Base-by-base conservation (phyloP, 2,113 vertebrate species). In the Dipodomys merriami region DNA sequence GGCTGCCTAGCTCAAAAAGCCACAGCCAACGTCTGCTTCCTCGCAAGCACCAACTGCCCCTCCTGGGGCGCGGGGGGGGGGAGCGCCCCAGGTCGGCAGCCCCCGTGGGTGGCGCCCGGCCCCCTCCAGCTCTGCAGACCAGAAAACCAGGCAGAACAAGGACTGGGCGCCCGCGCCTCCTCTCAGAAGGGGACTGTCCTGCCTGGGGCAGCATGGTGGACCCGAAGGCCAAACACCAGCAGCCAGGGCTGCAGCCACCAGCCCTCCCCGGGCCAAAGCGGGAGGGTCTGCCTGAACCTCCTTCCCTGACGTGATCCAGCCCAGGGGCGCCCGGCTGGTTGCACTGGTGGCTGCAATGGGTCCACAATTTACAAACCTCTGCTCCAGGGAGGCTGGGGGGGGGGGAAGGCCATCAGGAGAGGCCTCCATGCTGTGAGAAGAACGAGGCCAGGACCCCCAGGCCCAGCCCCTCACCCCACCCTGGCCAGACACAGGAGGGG, bases 191-290 rank as follows among this genome's bases (percentile, higher is more conserved):
- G 89, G 94, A 95, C 88, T 33, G 23, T 64, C 65, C 95, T 97
- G 97, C 97, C 97, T 96, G 96, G 87, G 12, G 2, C 95, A n/a
- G 96, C 97, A 97, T 97, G 97, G 97, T 74, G 64, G 94, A 65
- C 90, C 81, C 7, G 13, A 72, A 22, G 6, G 1, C 96, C 97
- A 39, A 39, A 39, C 39, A 39, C 39, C 39, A 39, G 39, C 39
- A 39, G 39, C 39, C 49, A 53, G 49, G 10, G 49, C 49, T 0
- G 49, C 49, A 53, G 9, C 49, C 9, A 9, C 8, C 49, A 11
- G 49, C 49, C 49, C 49, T 53, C 49, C 49, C 39, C 5, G 39
- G 5, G 39, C 39, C 39, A 39, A 39, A 39, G 39, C 39, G 39
- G 39, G 39, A 39, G 39, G 39, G 39, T 39, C 39, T 39, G 39